phyloP scores from a whole-genome alignment of 2,888 invertebrate genomes.

The Pseudolycoriella hygida region DNA sequence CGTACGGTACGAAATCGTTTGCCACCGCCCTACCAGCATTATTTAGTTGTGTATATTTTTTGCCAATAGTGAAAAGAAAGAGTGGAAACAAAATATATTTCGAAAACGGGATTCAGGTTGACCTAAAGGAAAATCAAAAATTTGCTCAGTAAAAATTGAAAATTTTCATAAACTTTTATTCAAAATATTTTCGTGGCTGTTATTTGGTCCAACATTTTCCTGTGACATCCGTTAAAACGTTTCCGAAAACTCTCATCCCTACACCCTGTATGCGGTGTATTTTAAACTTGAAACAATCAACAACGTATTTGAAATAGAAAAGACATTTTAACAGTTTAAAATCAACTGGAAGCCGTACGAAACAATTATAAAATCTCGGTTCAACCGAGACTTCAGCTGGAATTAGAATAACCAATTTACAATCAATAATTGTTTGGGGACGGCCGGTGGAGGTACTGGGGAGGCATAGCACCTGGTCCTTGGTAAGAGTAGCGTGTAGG shows the following conservation, averaged over 20 bases:
- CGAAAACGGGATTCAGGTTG: background rate
- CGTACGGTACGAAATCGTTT: background rate
- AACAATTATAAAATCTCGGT: too few species aligned
- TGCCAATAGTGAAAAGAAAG: background rate
- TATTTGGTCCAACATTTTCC: too few species aligned
- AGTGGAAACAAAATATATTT: background rate
- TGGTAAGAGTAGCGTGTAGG: background rate
- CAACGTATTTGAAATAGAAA: too few species aligned
- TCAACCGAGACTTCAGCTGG: too few species aligned
- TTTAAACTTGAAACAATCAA: too few species aligned
- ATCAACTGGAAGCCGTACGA: too few species aligned
- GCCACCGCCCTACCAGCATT: background rate
- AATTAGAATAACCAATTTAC: too few species aligned
- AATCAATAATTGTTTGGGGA: conserved; percentile 16
- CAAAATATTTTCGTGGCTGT: too few species aligned
- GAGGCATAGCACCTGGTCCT: conserved; percentile 14
- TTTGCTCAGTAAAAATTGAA: background rate
- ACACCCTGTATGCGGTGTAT: too few species aligned
- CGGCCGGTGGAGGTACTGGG: conserved; percentile 29
- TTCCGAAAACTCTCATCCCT: too few species aligned
- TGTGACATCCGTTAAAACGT: too few species aligned
- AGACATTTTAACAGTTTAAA: too few species aligned
- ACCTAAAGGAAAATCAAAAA: background rate
- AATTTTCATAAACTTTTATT: background rate
- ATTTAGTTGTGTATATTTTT: background rate